These are phyloP conservation scores for Peromyscus nudipes DNA, from an alignment of 2,797 vertebrate genomes.

Conservation along the genomic window DNA sequence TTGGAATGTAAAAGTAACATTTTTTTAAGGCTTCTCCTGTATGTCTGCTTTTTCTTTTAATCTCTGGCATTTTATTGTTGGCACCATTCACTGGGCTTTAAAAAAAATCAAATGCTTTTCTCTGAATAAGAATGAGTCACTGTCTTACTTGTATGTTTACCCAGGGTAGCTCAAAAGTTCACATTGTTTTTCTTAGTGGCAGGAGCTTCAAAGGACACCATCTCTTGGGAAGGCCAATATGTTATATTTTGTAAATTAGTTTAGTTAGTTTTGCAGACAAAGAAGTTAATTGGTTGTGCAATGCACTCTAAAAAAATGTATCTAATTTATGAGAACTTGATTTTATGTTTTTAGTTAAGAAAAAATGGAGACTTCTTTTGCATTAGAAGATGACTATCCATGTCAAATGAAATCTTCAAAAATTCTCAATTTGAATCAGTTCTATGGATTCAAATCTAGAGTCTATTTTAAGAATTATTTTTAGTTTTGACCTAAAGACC, in stretches of 20 bases:
- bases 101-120: constrained; percentile 66
- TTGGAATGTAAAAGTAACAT: constrained; percentile 64
- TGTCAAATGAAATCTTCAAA: not conserved
- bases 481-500: not conserved
- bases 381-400: not conserved
- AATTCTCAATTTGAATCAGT: not conserved
- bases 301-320: not conserved
- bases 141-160: constrained; percentile 74
- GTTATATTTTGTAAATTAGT: constrained; percentile 12
- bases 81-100: constrained; percentile 58
- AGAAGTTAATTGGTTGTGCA: constrained; percentile 54
- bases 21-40: constrained; percentile 69
- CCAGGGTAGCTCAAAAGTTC: constrained; percentile 30
- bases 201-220: constrained; percentile 47
- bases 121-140: constrained; percentile 77
- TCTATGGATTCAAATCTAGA: not conserved
- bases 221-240: not conserved
- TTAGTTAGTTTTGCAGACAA: constrained; percentile 42
- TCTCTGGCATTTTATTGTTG: constrained; percentile 77
- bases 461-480: constrained; percentile 28
- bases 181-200: not conserved
- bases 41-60: constrained; percentile 65
- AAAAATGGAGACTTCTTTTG: not conserved
- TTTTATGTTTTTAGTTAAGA: constrained; percentile 48
- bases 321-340: not conserved